Base-by-base conservation (phyloP, 23 tunicate genomes). In the Ascidia mentula region DNA sequence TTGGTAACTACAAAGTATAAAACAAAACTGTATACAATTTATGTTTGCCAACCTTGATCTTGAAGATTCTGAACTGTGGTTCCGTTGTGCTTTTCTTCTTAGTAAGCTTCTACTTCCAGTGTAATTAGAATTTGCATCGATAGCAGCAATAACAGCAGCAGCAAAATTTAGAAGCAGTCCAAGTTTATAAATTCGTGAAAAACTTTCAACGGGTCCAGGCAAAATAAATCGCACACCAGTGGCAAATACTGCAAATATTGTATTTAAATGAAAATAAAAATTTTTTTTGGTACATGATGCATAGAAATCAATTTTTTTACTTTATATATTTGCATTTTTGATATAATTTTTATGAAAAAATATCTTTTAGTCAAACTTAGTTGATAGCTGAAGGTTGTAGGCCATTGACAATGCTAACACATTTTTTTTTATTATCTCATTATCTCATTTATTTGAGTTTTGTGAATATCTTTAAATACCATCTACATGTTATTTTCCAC, bases 201-300 rank as follows among this genome's bases (percentile, higher is more conserved):
- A 91, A 60, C 72, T 73, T 13, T 82, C 73, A 6, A 91, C 84
- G 0, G 97, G 97, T 18, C 97, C 97, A 15, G 97, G 97, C 33
- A 85, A 37, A 32, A 91, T 82, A 42, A 91, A 75, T n/a, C 97
- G 87, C 17, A 85, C 65, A 36, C 77, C 60, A 37, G 81, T 79
- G 61, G 59, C 40, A 46, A 78, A 36, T 35, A 89, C 97, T 88
- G 76, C 31, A 82, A 80, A 82, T 20, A 17, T n/a, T n/a, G n/a
- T n/a, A n/a, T n/a, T n/a, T n/a, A n/a, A n/a, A n/a, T n/a, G n/a
- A n/a, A n/a, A n/a, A n/a, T n/a, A n/a, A n/a, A n/a, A n/a, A n/a
- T n/a, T n/a, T n/a, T n/a, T n/a, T n/a, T n/a, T n/a, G n/a, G n/a
- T n/a, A n/a, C n/a, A n/a, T n/a, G n/a, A n/a, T n/a, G n/a, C n/a